Evolutionary conservation across 2,797 vertebrate genomes (phyloP).

Genomic region (Clamator glandarius): DNA sequence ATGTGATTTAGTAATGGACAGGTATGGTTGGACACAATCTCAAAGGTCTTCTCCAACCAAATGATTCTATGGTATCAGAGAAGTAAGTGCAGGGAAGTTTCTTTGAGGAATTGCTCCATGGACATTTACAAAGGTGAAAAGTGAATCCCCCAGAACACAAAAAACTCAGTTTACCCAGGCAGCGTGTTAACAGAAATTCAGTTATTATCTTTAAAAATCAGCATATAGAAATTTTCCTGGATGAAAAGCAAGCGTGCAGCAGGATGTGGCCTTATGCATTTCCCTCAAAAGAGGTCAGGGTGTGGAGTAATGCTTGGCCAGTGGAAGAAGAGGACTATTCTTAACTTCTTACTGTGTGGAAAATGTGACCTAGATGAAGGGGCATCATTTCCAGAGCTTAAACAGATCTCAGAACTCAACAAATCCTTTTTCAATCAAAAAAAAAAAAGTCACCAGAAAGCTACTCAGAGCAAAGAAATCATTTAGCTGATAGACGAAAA

Average conservation of each 20-base stretch:
- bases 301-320: neutral
- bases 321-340: neutral
- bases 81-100: neutral
- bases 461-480: slow-evolving; percentile 19
- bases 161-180: neutral
- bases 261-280: neutral
- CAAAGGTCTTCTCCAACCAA: no score
- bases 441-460: neutral
- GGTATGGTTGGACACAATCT: no score
- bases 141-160: neutral
- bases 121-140: neutral
- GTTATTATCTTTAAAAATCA: neutral
- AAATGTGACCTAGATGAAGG: neutral
- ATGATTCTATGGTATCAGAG: neutral
- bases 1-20: no score
- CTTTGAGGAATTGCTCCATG: neutral
- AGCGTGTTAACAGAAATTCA: neutral
- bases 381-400: neutral
- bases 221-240: neutral
- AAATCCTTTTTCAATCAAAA: slow-evolving; percentile 38
- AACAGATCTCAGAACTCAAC: neutral
- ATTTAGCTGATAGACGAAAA: slow-evolving; percentile 37
- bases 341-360: neutral
- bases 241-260: neutral
- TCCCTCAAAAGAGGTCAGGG: neutral